Evolutionary conservation across 2,113 vertebrate genomes (phyloP).

Genomic region (Cynoglossus semilaevis): DNA sequence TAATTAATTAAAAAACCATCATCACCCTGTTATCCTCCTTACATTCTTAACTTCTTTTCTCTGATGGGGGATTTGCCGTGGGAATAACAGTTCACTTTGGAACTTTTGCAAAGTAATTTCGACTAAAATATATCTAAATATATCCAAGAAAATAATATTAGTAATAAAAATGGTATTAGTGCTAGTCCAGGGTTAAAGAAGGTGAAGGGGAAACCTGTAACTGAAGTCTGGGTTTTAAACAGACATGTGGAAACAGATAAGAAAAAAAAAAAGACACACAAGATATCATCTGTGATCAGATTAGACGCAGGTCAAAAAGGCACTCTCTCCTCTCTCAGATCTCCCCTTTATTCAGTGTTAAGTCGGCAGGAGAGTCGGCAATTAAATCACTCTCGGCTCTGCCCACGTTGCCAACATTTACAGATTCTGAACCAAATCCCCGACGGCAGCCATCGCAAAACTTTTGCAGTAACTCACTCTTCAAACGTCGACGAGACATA

Average conservation of each 20-base stretch:
- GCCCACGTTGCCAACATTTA: constrained; percentile 3
- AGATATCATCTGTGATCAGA: constrained; percentile 7
- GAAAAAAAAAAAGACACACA: neutral
- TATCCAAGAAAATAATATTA: too few species aligned
- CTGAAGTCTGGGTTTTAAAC: neutral
- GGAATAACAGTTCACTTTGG: too few species aligned
- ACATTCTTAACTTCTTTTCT: too few species aligned
- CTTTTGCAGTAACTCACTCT: neutral
- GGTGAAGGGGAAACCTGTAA: neutral
- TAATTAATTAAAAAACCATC: too few species aligned
- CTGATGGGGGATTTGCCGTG: too few species aligned
- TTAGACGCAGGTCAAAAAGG: constrained; percentile 3
- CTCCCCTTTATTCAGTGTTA: constrained; percentile 8
- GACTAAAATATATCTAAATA: too few species aligned
- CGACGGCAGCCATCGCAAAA: too few species aligned
- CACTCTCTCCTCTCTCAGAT: neutral
- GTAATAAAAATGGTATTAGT: too few species aligned
- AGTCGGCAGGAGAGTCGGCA: constrained; percentile 24
- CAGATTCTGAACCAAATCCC: constrained; percentile 2
- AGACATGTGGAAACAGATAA: neutral
- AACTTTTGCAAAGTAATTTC: too few species aligned
- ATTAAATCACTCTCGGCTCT: constrained; percentile 14
- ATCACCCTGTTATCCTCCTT: too few species aligned
- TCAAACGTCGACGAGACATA: constrained; percentile 9
- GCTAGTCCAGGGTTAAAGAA: neutral